phyloP scores from a whole-genome alignment of 2,113 vertebrate species.

The Bothrops jararaca region DNA sequence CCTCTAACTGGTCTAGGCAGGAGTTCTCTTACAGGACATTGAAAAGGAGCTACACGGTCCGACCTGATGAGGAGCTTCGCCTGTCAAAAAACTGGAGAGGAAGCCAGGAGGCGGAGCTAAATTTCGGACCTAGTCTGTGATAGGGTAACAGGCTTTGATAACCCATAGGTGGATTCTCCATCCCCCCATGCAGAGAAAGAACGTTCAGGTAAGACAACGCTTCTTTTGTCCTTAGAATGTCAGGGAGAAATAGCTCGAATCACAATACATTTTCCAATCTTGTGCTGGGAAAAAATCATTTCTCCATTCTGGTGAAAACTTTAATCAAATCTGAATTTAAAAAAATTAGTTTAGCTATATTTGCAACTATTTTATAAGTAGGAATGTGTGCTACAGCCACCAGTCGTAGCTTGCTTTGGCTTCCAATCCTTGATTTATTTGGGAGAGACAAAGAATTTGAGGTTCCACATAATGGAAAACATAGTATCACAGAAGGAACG shows the following conservation, averaged over 20 bases:
- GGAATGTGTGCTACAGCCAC: neutral
- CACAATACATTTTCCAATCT: neutral
- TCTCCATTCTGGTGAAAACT: neutral
- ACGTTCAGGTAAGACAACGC: too few species aligned
- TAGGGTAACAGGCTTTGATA: too few species aligned
- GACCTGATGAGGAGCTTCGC: too few species aligned
- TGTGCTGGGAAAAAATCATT: neutral
- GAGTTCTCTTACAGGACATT: too few species aligned
- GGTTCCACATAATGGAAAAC: neutral
- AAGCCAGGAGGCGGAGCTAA: too few species aligned
- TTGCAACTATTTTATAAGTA: neutral
- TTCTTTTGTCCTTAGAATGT: neutral
- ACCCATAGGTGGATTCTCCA: too few species aligned
- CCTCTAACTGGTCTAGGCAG: too few species aligned
- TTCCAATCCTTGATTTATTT: neutral
- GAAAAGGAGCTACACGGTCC: too few species aligned
- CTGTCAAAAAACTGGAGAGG: too few species aligned
- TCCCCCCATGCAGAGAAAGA: too few species aligned
- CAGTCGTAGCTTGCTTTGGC: neutral
- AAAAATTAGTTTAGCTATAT: neutral
- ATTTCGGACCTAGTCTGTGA: too few species aligned
- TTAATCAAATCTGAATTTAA: neutral
- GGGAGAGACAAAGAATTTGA: neutral
- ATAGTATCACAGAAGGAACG: neutral
- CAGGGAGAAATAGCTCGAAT: neutral